Evolutionary conservation across 2,797 vertebrate species (phyloP).

Genomic region (Enoplosus armatus): DNA sequence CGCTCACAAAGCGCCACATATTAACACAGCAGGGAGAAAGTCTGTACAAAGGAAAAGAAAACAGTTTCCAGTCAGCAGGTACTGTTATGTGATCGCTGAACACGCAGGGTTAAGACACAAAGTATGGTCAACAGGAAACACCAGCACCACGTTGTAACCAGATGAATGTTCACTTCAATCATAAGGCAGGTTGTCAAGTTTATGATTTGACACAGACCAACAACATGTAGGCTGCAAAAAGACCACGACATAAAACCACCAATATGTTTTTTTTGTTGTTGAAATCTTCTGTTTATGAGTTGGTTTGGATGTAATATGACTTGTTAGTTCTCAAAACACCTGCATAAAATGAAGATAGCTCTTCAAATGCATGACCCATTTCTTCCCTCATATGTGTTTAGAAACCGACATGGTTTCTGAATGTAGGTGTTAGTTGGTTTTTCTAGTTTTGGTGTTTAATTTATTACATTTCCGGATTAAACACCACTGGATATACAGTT

Average conservation of each 20-base stretch:
- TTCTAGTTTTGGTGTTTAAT: background rate
- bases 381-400: background rate
- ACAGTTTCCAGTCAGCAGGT: slow-evolving; percentile 25
- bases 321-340: background rate
- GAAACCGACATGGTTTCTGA: background rate
- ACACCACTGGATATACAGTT: background rate
- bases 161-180: background rate
- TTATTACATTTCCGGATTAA: background rate
- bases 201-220: background rate
- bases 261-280: too few species aligned
- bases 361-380: background rate
- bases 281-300: background rate
- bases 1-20: slow-evolving; percentile 25
- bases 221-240: background rate
- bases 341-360: background rate
- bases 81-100: background rate
- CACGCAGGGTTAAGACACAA: background rate
- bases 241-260: background rate
- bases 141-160: background rate
- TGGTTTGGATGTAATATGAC: background rate
- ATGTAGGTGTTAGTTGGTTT: background rate
- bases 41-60: slow-evolving; percentile 56
- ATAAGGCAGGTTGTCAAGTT: background rate
- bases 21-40: slow-evolving; percentile 39
- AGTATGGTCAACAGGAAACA: background rate